These are phyloP conservation scores for Melierax canorus DNA, from an alignment of 2,113 vertebrate species.

Conservation along the genomic window DNA sequence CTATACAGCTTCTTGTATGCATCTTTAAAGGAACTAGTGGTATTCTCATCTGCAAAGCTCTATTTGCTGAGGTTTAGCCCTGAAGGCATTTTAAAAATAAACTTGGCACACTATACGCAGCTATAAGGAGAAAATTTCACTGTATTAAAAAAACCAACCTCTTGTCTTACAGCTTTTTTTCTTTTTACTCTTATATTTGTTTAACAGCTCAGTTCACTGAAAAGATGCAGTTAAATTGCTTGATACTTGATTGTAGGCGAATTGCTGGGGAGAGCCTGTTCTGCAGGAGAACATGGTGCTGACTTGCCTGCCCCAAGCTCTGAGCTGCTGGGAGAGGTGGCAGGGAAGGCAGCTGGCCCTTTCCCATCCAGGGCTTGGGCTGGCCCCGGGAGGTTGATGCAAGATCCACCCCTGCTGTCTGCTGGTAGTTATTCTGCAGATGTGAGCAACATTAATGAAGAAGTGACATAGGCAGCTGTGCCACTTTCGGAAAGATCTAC, in stretches of 20 bases:
- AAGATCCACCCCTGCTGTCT: background rate
- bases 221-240: background rate
- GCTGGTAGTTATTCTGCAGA: background rate
- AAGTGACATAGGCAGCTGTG: background rate
- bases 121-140: background rate
- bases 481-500: background rate
- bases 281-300: background rate
- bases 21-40: background rate
- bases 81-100: slow-evolving; percentile 33
- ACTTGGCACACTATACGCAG: background rate
- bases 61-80: background rate
- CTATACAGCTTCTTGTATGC: background rate
- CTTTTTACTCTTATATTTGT: background rate
- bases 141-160: background rate
- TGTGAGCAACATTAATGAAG: background rate
- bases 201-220: background rate
- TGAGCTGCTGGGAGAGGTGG: background rate
- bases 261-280: background rate
- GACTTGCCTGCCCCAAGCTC: rapidly evolving
- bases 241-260: background rate
- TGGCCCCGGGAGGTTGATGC: background rate
- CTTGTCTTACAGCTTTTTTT: background rate
- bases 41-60: background rate
- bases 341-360: background rate
- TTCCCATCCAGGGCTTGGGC: background rate